phyloP scores from a whole-genome alignment of 2,888 invertebrate species.

The Cephus pygmeus region DNA sequence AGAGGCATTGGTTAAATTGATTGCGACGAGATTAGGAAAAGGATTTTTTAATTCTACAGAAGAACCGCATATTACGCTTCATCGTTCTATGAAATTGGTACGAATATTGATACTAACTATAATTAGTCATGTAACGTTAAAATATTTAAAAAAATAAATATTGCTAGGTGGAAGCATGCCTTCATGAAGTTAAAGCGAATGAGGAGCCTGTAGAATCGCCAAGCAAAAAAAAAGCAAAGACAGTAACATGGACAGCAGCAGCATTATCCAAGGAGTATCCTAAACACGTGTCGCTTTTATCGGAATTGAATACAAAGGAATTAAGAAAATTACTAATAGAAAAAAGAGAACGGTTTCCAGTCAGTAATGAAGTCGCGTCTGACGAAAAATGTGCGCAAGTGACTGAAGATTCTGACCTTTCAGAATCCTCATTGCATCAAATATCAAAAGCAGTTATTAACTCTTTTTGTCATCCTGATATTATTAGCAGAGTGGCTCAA shows the following conservation, averaged over 20 bases:
- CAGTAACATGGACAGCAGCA: slow-evolving; percentile 30
- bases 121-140: not conserved
- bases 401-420: not conserved
- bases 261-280: slow-evolving; percentile 42
- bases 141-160: not conserved
- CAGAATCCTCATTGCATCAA: slow-evolving; percentile 3
- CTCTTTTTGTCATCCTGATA: slow-evolving; percentile 74
- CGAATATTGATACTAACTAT: slow-evolving; percentile 15
- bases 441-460: slow-evolving; percentile 70
- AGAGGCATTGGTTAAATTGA: slow-evolving; percentile 58
- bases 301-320: slow-evolving; percentile 32
- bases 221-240: not conserved
- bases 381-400: not conserved
- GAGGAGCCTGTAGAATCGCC: not conserved
- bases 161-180: not conserved
- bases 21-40: slow-evolving; percentile 49
- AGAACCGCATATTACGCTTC: slow-evolving; percentile 32
- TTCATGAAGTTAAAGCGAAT: not conserved
- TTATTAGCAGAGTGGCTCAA: slow-evolving; percentile 67
- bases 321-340: slow-evolving; percentile 37
- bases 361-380: not conserved
- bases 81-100: slow-evolving; percentile 49
- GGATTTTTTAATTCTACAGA: slow-evolving; percentile 33
- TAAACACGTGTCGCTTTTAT: slow-evolving; percentile 30
- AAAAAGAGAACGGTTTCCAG: slow-evolving; percentile 40